phyloP scores from a whole-genome alignment of 2,113 vertebrate species.

The Macquaria australasica region DNA sequence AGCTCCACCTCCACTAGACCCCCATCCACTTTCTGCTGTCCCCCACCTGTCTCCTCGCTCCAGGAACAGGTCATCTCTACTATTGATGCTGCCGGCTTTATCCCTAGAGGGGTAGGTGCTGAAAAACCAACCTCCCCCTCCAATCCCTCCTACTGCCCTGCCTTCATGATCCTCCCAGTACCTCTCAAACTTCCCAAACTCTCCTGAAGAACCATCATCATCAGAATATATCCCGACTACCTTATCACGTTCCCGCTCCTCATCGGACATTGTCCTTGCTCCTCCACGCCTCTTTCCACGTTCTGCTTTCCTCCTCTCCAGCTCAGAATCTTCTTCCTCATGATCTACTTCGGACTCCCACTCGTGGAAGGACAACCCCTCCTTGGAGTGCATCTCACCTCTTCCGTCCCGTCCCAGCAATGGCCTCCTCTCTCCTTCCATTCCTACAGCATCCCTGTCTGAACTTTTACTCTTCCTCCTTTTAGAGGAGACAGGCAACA shows the following conservation, averaged over 20 bases:
- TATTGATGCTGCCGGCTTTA: slow-evolving; percentile 84
- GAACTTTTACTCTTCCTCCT: slow-evolving; percentile 83
- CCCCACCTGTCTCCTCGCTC: slow-evolving; percentile 82
- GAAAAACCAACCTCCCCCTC: slow-evolving; percentile 89
- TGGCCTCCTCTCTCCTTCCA: slow-evolving; percentile 82
- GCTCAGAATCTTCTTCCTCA: slow-evolving; percentile 75
- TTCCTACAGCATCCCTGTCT: slow-evolving; percentile 75
- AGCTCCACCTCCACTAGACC: slow-evolving; percentile 70
- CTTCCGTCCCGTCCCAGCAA: slow-evolving; percentile 76
- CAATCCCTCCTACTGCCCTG: slow-evolving; percentile 82
- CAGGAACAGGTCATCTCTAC: slow-evolving; percentile 82
- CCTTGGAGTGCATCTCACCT: slow-evolving; percentile 78
- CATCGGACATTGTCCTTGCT: slow-evolving; percentile 81
- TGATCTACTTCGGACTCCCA: slow-evolving; percentile 82
- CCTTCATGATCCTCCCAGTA: slow-evolving; percentile 90
- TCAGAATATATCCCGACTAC: slow-evolving; percentile 85
- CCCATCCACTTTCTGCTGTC: slow-evolving; percentile 76
- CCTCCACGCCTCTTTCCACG: slow-evolving; percentile 68
- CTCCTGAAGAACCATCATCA: slow-evolving; percentile 85
- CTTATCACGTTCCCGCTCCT: slow-evolving; percentile 83
- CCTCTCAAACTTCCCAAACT: slow-evolving; percentile 89
- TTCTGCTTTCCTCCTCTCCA: slow-evolving; percentile 74
- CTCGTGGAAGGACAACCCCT: slow-evolving; percentile 81
- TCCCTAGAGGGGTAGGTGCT: slow-evolving; percentile 91
- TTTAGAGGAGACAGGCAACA: slow-evolving; percentile 83